phyloP scores from a whole-genome alignment of 2,797 vertebrate species.

The Lerista edwardsae region DNA sequence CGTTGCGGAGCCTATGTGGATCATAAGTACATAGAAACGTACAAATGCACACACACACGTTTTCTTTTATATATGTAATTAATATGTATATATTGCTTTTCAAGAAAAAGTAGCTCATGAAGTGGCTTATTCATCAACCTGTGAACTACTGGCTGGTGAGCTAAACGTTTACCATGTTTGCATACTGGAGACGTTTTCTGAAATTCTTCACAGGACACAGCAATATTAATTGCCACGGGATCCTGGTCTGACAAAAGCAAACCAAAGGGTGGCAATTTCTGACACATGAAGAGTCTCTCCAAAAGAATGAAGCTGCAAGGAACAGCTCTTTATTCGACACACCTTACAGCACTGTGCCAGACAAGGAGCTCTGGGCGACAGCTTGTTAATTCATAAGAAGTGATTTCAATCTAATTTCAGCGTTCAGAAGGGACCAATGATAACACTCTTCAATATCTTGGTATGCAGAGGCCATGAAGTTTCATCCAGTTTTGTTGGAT shows the following conservation, averaged over 20 bases:
- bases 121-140: neutral
- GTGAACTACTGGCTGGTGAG: neutral
- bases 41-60: no score
- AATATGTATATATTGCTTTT: no score
- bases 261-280: neutral
- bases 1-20: no score
- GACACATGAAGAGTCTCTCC: neutral
- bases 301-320: neutral
- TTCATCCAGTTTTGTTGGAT: neutral
- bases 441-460: neutral
- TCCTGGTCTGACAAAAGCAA: neutral
- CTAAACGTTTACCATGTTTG: no score
- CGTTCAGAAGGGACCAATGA: neutral
- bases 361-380: neutral
- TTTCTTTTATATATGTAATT: no score
- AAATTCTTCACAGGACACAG: neutral
- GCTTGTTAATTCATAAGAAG: neutral
- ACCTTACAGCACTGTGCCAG: neutral
- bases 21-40: no score
- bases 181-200: neutral
- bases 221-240: neutral
- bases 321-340: neutral
- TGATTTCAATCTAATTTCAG: conserved; percentile 11
- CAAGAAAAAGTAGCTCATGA: no score
- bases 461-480: neutral